Base-by-base conservation (phyloP, 2,797 vertebrate genomes). In the Orientallactaga sibirica region DNA sequence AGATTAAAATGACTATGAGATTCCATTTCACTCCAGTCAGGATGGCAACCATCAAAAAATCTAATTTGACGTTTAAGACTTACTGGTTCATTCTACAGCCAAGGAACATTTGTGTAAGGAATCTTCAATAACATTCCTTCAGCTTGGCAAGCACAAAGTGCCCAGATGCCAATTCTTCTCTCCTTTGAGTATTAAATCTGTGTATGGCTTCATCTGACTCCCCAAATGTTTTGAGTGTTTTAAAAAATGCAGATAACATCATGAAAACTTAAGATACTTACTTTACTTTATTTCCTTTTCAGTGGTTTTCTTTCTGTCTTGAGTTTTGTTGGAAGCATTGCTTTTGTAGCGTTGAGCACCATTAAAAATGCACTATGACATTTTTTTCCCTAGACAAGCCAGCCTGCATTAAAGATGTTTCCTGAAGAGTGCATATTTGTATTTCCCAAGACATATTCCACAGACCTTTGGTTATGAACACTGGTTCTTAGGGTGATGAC, bases 1-100 rank as follows among this genome's bases (percentile, higher is more conserved):
- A 58, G 15, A 58, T 58, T 58, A 58, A 58, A 58, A 16, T 58
- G 55, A 16, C 55, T 58, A 48, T 48, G 55, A 58, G 55, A 58
- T 58, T 58, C 55, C 16, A 14, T 58, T 12, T 58, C 55, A 58
- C 55, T 58, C 55, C 14, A 2, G 55, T 52, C 12, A 58, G 55
- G 55, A 58, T 16, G 16, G 48, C 55, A 58, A 58, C 16, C 55
- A 58, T 58, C 55, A 58, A 58, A 58, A 58, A 11, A 58, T 58
- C 96, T 97, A 93, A 96, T 96, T 95, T 86, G 91, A 88, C 78
- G 98, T 98, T 98, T 98, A 98, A 98, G 98, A 98, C 95, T 97
- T 98, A 97, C 96, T 98, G 96, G 98, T 98, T 98, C 98, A 97
- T 81, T 96, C n/a, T 16, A 94, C 98, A 98, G 97, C 98, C 97